A percentile compares a stretch with the other conserved stretches of the same genome.
Evolutionary conservation across 2,888 invertebrate genomes (phyloP).

Genomic region (Frankliniella fusca): DNA sequence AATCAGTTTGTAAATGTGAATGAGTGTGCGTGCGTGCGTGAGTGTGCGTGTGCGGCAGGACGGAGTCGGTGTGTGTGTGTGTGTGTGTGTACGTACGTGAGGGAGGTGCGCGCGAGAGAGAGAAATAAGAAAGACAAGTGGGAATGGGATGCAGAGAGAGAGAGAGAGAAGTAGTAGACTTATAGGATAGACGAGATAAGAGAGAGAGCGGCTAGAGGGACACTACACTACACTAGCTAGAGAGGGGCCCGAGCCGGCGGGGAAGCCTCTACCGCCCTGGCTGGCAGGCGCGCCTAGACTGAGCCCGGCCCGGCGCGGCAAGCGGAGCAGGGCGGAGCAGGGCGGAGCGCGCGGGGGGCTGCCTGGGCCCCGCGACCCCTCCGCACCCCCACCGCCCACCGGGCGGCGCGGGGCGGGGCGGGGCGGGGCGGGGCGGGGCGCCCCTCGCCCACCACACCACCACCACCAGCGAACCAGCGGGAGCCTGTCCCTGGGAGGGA

Average conservation of each 20-base stretch:
- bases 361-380: neutral
- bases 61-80: neutral
- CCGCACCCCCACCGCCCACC: neutral
- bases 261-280: conserved; percentile 43
- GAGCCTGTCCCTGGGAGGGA: no score
- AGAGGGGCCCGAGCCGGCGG: conserved; percentile 39
- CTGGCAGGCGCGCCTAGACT: conserved; percentile 35
- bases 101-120: neutral
- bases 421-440: neutral
- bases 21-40: neutral
- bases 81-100: neutral
- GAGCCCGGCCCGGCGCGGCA: neutral
- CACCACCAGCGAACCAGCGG: neutral
- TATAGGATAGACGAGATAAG: neutral
- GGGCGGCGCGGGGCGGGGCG: neutral
- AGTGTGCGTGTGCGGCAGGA: neutral
- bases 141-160: neutral
- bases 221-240: conserved; percentile 1
- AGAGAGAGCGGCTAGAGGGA: neutral
- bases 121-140: no score
- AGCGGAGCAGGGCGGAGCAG: neutral
- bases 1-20: no score
- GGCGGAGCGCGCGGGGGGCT: neutral
- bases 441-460: neutral
- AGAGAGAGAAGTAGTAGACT: neutral